Evolutionary conservation across 2,888 invertebrate species (phyloP).

Genomic region (Cataglyphis albicans): DNA sequence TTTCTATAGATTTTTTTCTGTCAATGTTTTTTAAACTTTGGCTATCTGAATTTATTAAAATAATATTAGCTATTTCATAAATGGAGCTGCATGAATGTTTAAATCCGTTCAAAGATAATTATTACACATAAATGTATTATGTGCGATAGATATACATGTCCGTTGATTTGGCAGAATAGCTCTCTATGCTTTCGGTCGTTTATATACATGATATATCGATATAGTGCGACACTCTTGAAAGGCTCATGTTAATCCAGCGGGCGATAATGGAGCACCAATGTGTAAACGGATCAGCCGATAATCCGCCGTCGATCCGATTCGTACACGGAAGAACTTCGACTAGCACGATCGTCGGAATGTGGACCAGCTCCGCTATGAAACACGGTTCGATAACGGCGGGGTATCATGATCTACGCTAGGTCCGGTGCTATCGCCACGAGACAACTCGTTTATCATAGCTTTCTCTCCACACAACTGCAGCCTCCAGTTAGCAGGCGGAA

Average conservation of each 20-base stretch:
- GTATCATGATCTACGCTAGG: slow-evolving; percentile 52
- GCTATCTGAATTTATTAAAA: background rate
- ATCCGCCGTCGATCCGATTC: slow-evolving; percentile 73
- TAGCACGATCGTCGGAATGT: slow-evolving; percentile 68
- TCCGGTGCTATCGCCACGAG: slow-evolving; percentile 61
- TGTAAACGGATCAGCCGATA: slow-evolving; percentile 76
- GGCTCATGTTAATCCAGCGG: slow-evolving; percentile 53
- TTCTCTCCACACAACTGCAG: slow-evolving; percentile 25
- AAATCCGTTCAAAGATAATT: background rate
- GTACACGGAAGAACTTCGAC: slow-evolving; percentile 71
- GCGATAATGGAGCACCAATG: slow-evolving; percentile 75
- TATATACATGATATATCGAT: slow-evolving; percentile 34
- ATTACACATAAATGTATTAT: background rate
- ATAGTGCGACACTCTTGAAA: slow-evolving; percentile 60
- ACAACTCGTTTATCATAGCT: slow-evolving; percentile 51
- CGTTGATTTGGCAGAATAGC: background rate
- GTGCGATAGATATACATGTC: background rate
- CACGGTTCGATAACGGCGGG: slow-evolving; percentile 64
- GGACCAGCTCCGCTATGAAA: slow-evolving; percentile 65
- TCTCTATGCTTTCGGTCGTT: background rate
- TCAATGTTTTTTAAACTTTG: background rate
- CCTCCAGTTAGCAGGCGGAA: slow-evolving; percentile 39
- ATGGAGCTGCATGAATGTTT: background rate
- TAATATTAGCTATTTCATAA: background rate
- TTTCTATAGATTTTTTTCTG: background rate